Evolutionary conservation across 2,797 vertebrate genomes (phyloP), one percentile per base, ranked within the genome.

Genomic region (Enteromius thamalakanensis): DNA sequence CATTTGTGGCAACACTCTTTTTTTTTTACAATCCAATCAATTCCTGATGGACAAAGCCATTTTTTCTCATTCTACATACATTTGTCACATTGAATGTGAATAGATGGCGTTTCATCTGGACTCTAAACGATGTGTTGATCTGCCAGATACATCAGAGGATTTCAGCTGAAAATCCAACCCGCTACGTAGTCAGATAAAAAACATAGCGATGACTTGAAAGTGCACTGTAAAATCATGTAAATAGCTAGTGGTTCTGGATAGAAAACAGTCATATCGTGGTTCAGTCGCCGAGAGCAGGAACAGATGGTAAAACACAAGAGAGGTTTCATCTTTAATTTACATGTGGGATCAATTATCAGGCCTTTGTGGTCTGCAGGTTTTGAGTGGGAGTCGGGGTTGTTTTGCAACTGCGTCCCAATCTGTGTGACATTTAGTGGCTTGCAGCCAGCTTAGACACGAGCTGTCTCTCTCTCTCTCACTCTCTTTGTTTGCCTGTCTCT

Each of bases 241-340:
- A 21, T 65, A 72, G 29, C 47, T 47, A 19, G 45, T n/a, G 65
- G 23, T 34, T 82, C 14, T 80, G 32, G 15, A 15, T n/a, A 76
- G 17, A 62, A 62, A 70, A 42, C 76, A 51, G 72, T 26, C 19
- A n/a, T 58, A 74, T n/a, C 9, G 70, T 40, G 80, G 76, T 37
- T 67, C 23, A 37, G 72, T 85, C 70, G 76, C 40, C 40, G 49
- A 89, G 84, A 92, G 84, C 79, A 77, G 80, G 79, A 90, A 81
- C 89, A 92, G 90, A 92, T 93, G 88, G 86, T 74, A 81, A 86
- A 89, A 89, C 83, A 91, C 60, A 68, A 90, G 84, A 87, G 83
- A 78, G 82, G 87, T 42, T 82, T 89, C 82, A 81, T 88, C 81
- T 88, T 89, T 47, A 89, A 85, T 89, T 87, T 75, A 88, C 84